Conservation (phyloP, 2,113 vertebrate species). For the Propithecus coquereli region DNA sequence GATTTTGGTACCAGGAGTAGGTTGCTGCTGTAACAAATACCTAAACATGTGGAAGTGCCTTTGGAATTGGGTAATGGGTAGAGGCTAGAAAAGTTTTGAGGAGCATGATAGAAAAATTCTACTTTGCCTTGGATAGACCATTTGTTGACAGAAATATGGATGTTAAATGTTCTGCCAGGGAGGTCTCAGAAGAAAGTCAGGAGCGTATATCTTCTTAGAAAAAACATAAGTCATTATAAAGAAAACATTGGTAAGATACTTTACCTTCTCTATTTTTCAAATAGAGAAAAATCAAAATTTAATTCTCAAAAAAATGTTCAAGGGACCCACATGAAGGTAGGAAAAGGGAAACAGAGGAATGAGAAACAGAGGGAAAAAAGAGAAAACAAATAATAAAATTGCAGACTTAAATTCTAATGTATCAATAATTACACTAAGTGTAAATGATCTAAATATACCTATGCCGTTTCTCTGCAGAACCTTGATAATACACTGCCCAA, state of each 20-base stretch:
- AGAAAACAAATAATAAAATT: not conserved
- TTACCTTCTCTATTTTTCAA: constrained; percentile 10
- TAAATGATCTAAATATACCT: not conserved
- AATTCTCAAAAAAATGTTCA: not conserved
- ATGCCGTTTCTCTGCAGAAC: not conserved
- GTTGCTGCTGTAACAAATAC: not conserved
- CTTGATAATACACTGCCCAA: not conserved
- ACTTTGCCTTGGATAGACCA: not conserved
- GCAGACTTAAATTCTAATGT: not conserved
- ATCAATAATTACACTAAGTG: not conserved
- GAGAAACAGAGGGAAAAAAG: not conserved
- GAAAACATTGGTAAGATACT: not conserved
- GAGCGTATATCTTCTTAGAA: not conserved
- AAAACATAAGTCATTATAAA: not conserved
- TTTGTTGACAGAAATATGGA: not conserved
- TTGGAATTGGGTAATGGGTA: not conserved
- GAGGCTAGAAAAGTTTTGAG: not conserved
- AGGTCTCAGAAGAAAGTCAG: not conserved
- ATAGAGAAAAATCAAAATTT: constrained; percentile 8
- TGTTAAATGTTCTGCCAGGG: not conserved
- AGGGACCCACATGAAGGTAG: not conserved
- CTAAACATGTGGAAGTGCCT: not conserved
- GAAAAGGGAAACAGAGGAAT: not conserved
- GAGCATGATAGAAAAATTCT: not conserved
- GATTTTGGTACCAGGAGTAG: not conserved